phyloP scores from a whole-genome alignment of 92 coral and sea anemone species.

The Palythoa caribaeorum region DNA sequence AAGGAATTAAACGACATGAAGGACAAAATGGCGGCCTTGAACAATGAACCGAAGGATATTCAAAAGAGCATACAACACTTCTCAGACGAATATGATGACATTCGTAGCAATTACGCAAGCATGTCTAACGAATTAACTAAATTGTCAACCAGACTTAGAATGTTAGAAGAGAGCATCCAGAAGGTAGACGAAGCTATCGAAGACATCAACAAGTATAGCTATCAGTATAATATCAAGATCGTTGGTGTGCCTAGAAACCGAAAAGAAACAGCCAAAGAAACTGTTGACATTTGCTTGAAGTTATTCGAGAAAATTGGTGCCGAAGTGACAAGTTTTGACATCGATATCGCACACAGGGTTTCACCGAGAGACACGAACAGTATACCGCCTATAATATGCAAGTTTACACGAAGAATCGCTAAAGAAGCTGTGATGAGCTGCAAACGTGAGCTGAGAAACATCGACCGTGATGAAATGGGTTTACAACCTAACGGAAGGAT shows the following conservation, averaged over 20 bases:
- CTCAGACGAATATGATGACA: conserved; percentile 39
- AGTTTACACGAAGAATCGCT: conserved; percentile 44
- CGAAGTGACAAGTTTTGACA: background rate
- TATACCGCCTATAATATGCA: conserved; percentile 35
- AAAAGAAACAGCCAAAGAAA: too few species aligned
- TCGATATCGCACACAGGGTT: conserved; percentile 40
- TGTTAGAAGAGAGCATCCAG: background rate
- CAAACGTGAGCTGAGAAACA: conserved; percentile 6
- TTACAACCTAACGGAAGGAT: too few species aligned
- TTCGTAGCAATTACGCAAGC: background rate
- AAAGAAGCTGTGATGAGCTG: conserved; percentile 39
- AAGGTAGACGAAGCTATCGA: conserved; percentile 42
- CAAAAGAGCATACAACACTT: conserved; percentile 36
- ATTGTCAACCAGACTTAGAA: conserved; percentile 5
- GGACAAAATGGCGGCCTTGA: conserved; percentile 46
- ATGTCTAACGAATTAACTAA: background rate
- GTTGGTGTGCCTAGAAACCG: conserved; percentile 10
- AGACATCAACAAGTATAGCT: conserved; percentile 29
- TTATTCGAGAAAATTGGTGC: conserved; percentile 35
- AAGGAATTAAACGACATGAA: conserved; percentile 6
- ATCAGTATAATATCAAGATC: conserved; percentile 40
- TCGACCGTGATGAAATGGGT: background rate
- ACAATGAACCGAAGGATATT: conserved; percentile 20
- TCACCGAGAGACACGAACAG: background rate
- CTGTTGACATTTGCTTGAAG: background rate